These are phyloP conservation scores for Erannis defoliaria DNA, from an alignment of 2,888 invertebrate species.

Conservation along the genomic window DNA sequence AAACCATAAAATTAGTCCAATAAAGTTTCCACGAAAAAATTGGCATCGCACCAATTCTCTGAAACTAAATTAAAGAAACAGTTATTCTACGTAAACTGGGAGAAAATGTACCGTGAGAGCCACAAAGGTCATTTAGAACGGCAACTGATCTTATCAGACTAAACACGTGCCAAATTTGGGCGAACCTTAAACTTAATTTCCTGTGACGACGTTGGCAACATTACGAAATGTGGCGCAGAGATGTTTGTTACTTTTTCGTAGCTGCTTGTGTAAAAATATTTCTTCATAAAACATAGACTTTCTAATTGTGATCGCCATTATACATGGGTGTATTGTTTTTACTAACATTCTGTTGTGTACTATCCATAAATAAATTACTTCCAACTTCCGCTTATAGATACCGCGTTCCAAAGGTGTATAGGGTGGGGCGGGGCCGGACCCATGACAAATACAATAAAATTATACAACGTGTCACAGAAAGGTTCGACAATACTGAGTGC, in stretches of 20 bases:
- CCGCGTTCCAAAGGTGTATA: too few relatives aligned
- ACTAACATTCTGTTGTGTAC: too few relatives aligned
- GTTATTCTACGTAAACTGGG: conserved; percentile 35
- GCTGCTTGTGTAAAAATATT: background rate
- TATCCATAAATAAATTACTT: too few relatives aligned
- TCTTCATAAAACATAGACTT: too few relatives aligned
- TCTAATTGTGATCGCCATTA: too few relatives aligned
- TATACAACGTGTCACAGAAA: too few relatives aligned
- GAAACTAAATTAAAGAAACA: conserved; percentile 37
- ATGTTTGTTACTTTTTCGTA: background rate
- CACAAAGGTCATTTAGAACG: conserved; percentile 45
- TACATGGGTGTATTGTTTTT: too few relatives aligned
- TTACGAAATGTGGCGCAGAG: conserved; percentile 22
- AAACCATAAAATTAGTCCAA: conserved; percentile 1
- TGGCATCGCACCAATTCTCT: conserved; percentile 37
- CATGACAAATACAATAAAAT: too few relatives aligned
- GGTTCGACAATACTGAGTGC: too few relatives aligned
- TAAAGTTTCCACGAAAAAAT: conserved; percentile 21
- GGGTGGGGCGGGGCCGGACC: too few relatives aligned
- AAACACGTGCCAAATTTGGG: conserved; percentile 49
- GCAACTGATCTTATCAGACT: conserved; percentile 44
- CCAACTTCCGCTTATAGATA: too few relatives aligned
- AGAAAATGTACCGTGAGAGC: conserved; percentile 38
- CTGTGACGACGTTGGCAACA: conserved; percentile 45
- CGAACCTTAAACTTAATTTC: conserved; percentile 49